Evolutionary conservation across 30 jellyfish, hydroid and myxozoan species (phyloP).

Genomic region (Cassiopea andromeda): DNA sequence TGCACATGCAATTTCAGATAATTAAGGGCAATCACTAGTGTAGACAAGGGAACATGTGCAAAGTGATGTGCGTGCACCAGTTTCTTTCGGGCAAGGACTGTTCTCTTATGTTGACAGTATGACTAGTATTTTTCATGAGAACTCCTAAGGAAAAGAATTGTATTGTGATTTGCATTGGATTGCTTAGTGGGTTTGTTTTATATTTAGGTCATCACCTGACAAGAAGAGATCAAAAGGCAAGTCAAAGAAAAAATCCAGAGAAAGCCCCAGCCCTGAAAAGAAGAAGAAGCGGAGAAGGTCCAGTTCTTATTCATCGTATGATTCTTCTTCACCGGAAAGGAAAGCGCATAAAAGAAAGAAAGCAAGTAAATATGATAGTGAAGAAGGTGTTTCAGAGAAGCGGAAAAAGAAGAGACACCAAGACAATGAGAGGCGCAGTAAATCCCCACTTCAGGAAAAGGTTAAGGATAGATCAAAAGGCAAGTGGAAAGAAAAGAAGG

Average conservation of each 20-base stretch:
- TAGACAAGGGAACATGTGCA: too few relatives aligned
- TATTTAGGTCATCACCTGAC: conserved; percentile 43
- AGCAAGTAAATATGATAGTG: conserved; percentile 67
- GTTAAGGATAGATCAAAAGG: conserved; percentile 31
- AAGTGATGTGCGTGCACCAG: too few relatives aligned
- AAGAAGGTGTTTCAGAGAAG: conserved; percentile 33
- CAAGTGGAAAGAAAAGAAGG: conserved; percentile 19
- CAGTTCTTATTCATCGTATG: conserved; percentile 39
- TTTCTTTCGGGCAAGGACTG: too few relatives aligned
- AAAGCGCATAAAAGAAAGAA: conserved; percentile 49
- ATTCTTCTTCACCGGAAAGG: conserved; percentile 50
- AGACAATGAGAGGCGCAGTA: conserved; percentile 44
- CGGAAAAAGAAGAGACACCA: conserved; percentile 35
- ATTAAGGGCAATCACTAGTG: too few relatives aligned
- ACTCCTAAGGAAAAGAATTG: too few relatives aligned
- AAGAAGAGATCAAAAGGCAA: conserved; percentile 56
- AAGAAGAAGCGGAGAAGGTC: conserved; percentile 63
- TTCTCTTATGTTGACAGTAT: too few relatives aligned
- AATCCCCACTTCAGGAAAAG: conserved; percentile 64
- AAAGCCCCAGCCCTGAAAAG: conserved; percentile 64
- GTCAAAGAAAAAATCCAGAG: conserved; percentile 50
- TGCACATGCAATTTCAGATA: too few relatives aligned
- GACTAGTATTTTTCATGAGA: too few relatives aligned
- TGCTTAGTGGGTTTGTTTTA: background rate
- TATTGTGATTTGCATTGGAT: too few relatives aligned